Evolutionary conservation across 1,140 invertebrate genomes (phyloP).

Genomic region (Drosophila tani): DNA sequence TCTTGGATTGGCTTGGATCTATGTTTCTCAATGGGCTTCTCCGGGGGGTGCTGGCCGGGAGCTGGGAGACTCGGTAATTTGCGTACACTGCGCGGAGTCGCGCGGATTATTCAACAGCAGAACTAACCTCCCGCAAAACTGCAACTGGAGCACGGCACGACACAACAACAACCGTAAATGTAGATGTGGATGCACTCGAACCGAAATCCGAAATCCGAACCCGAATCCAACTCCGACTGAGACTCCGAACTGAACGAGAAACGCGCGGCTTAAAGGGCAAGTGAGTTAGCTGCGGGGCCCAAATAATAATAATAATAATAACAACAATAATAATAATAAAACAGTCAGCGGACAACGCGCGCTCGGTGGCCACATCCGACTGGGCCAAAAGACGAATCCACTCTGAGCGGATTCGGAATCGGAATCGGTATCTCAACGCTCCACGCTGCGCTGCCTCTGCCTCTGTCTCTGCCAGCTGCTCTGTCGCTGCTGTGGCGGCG

Average conservation of each 20-base stretch:
- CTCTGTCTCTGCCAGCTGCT: constrained; percentile 7
- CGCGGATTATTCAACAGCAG: constrained; percentile 67
- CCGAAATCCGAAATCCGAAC: constrained; percentile 50
- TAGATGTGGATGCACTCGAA: constrained; percentile 41
- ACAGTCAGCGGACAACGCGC: constrained; percentile 71
- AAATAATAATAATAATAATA: constrained; percentile 79
- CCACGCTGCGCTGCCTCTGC: constrained; percentile 53
- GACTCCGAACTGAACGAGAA: constrained; percentile 52
- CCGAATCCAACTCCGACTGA: constrained; percentile 44
- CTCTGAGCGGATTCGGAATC: constrained; percentile 64
- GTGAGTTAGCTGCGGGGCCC: constrained; percentile 77
- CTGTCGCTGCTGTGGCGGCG: constrained; percentile 48
- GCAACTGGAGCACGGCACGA: constrained; percentile 45
- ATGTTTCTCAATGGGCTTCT: constrained; percentile 69
- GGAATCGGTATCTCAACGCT: constrained; percentile 43
- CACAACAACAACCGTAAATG: constrained; percentile 43
- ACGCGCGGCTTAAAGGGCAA: constrained; percentile 68
- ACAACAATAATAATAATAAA: constrained; percentile 78
- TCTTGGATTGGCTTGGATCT: constrained; percentile 65
- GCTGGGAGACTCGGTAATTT: constrained; percentile 42
- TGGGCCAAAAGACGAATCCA: constrained; percentile 80
- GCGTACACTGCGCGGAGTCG: constrained; percentile 47
- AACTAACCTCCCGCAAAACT: constrained; percentile 53
- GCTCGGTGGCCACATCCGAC: constrained; percentile 78
- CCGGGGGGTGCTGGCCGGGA: constrained; percentile 15